Evolutionary conservation across 2,113 vertebrate species (phyloP).

Genomic region (Sciurus niger): DNA sequence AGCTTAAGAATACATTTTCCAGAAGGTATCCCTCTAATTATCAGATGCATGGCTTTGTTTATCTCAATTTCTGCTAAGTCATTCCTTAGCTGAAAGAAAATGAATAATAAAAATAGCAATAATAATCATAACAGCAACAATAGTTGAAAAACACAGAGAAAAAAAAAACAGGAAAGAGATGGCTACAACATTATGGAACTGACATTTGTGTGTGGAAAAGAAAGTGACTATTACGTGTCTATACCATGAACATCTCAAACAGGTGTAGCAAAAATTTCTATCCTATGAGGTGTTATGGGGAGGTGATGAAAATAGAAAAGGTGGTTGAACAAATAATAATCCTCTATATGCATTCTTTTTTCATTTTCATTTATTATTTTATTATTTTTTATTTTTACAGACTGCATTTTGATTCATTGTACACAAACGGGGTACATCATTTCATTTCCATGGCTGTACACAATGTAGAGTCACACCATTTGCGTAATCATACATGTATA

Average conservation of each 20-base stretch:
- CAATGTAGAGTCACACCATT: too few relatives aligned
- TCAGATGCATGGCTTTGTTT: neutral
- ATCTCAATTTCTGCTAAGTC: neutral
- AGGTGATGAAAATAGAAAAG: neutral
- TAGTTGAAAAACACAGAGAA: neutral
- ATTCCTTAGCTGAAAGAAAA: neutral
- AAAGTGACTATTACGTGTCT: neutral
- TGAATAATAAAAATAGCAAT: neutral
- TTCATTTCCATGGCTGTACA: too few relatives aligned
- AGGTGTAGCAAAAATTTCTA: neutral
- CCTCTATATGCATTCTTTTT: neutral
- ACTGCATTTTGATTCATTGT: too few relatives aligned
- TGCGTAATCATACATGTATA: too few relatives aligned
- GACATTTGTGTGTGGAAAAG: neutral
- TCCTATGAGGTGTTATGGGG: neutral
- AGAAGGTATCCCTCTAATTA: neutral
- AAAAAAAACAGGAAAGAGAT: neutral
- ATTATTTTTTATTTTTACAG: too few relatives aligned
- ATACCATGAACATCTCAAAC: too few relatives aligned
- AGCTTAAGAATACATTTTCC: neutral
- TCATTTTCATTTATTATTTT: too few relatives aligned
- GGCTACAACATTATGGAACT: neutral
- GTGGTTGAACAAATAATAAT: neutral
- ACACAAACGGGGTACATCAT: too few relatives aligned
- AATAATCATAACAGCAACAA: neutral